Conservation (phyloP, 2,113 vertebrate species). For the Hemichromis elongatus region DNA sequence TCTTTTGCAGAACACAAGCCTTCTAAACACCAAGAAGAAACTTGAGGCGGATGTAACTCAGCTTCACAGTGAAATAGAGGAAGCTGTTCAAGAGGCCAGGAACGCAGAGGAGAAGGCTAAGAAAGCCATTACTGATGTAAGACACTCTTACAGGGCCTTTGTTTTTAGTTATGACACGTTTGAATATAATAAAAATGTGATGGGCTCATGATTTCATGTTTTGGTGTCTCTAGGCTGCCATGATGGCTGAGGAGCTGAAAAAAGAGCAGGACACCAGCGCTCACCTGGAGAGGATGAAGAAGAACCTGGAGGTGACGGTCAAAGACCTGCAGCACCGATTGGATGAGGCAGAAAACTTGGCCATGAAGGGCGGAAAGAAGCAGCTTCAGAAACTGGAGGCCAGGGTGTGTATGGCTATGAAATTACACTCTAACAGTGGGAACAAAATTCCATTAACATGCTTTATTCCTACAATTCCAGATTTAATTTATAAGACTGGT, state of each 20-base stretch:
- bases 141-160: rapidly evolving
- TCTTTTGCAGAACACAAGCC: constrained; percentile 59
- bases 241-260: neutral
- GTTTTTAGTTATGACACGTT: neutral
- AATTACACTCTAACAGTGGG: neutral
- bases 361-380: neutral
- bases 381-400: neutral
- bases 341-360: neutral
- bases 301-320: neutral
- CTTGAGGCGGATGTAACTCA: constrained; percentile 11
- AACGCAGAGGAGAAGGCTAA: constrained; percentile 76
- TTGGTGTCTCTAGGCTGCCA: neutral
- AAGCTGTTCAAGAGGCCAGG: constrained; percentile 70
- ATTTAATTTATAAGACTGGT: neutral
- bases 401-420: neutral
- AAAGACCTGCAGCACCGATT: neutral
- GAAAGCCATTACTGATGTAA: constrained; percentile 65
- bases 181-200: rapidly evolving
- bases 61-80: constrained; percentile 43
- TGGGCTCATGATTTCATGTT: neutral
- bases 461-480: neutral
- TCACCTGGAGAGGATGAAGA: neutral
- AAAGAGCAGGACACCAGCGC: neutral
- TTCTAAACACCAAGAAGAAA: constrained; percentile 61
- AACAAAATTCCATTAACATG: rapidly evolving